These are phyloP conservation scores for Phrynocephalus versicolor DNA, from an alignment of 2,113 vertebrate species.

Conservation along the genomic window DNA sequence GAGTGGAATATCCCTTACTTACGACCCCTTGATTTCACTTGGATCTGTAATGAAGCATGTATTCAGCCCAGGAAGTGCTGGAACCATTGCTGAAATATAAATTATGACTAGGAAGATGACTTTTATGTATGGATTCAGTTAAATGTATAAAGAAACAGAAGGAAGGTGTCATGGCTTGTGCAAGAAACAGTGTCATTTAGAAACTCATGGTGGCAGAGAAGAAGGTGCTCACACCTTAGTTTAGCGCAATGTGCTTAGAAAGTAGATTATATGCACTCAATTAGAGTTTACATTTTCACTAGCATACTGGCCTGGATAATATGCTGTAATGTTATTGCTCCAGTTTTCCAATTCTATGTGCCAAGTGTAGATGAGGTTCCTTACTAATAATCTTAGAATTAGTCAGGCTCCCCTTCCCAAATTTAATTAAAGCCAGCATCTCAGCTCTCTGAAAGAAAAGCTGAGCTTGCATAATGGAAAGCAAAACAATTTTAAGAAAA, in stretches of 20 bases:
- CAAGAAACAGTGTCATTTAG: conserved; percentile 48
- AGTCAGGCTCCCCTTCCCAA: conserved; percentile 59
- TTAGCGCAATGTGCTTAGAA: conserved; percentile 44
- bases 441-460: conserved; percentile 57
- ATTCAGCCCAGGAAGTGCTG: too few species aligned
- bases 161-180: conserved; percentile 34
- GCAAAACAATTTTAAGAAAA: conserved; percentile 71
- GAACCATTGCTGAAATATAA: too few species aligned
- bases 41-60: too few species aligned
- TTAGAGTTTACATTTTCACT: conserved; percentile 52
- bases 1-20: too few species aligned
- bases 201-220: conserved; percentile 38
- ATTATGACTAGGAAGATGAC: too few species aligned
- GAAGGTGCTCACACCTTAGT: conserved; percentile 35
- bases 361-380: conserved; percentile 63
- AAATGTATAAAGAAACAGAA: neutral
- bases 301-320: conserved; percentile 52
- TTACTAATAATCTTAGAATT: conserved; percentile 68
- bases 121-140: too few species aligned
- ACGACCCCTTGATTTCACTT: too few species aligned
- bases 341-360: conserved; percentile 61
- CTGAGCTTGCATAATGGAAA: conserved; percentile 72
- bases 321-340: conserved; percentile 64
- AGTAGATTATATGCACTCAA: conserved; percentile 32
- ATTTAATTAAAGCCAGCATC: conserved; percentile 73